Conservation (phyloP, 53 echinoderm and acorn worm genomes). For the Hippasteria phrygiana region DNA sequence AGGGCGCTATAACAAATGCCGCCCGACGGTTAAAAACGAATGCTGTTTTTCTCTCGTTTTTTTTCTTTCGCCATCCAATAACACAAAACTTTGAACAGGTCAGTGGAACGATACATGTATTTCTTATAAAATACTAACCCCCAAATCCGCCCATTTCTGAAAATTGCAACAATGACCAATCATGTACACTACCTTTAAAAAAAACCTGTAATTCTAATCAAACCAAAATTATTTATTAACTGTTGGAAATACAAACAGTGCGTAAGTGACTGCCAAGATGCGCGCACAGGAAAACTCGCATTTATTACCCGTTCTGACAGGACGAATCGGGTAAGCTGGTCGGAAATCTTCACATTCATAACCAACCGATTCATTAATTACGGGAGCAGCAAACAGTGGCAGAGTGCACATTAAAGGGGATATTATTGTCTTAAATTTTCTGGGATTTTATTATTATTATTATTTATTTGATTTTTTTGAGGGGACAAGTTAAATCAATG, state of each 20-base stretch:
- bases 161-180: not conserved
- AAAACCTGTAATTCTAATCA: not conserved
- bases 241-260: not conserved
- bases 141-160: too few relatives aligned
- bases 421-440: too few relatives aligned
- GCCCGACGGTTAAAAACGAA: too few relatives aligned
- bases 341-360: constrained; percentile 10
- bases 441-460: too few relatives aligned
- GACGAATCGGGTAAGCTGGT: not conserved
- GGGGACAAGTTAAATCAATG: too few relatives aligned
- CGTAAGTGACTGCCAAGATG: not conserved
- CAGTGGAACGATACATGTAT: too few relatives aligned
- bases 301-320: constrained; percentile 9
- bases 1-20: too few relatives aligned
- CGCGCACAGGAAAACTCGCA: not conserved
- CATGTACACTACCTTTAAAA: not conserved
- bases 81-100: too few relatives aligned
- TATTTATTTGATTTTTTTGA: too few relatives aligned
- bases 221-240: not conserved
- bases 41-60: too few relatives aligned
- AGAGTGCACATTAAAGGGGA: not conserved
- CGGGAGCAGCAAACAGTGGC: constrained; percentile 1
- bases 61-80: too few relatives aligned
- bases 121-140: too few relatives aligned
- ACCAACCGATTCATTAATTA: constrained; percentile 6